Base-by-base conservation (phyloP, 2,888 invertebrate genomes). In the Drosophila longiperda region DNA sequence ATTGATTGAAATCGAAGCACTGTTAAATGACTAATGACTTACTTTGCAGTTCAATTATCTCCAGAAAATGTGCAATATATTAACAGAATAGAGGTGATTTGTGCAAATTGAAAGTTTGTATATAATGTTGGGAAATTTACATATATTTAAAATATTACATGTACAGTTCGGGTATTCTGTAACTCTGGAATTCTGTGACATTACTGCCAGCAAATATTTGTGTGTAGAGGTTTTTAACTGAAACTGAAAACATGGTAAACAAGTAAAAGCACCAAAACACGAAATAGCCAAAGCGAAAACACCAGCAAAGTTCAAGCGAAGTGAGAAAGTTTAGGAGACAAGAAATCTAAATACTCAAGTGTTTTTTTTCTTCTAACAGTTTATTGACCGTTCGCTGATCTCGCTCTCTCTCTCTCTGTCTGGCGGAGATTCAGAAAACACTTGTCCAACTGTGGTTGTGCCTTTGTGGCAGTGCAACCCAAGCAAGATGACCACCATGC, bases 401-500 rank as follows among this genome's bases (percentile, higher is more conserved):
- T 23, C 38, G 52, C 67, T 66, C 74, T 78, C 67, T 66, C 55
- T 40, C 75, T 66, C 74, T 73, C 67, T 67, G 52, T 42, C 45
- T 36, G 45, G 48, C 45, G 50, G 75, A 74, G 75, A 65, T 69
- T 76, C 58, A 55, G 50, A 58, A 64, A 66, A 70, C 58, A 63
- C 11, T 55, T 60, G 32, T 26, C n/a, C 58, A 53, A 66, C 66
- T 57, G 62, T 26, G 26, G 26, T 2, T 26, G 26, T 23, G 62
- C 33, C n/a, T 12, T 48, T 36, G 61, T 38, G 29, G 53, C 58
- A 66, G 52, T 54, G 42, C 34, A 67, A 64, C 50, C 52, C 75
- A 85, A 86, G 36, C 80, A 90, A 50, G 70, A 93, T 93, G 93
- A 88, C 93, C 74, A 90, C 93, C 75, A 93, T 93, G 91, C 93